Evolutionary conservation across 2,888 invertebrate species (phyloP).

Genomic region (Notodonta ziczac): DNA sequence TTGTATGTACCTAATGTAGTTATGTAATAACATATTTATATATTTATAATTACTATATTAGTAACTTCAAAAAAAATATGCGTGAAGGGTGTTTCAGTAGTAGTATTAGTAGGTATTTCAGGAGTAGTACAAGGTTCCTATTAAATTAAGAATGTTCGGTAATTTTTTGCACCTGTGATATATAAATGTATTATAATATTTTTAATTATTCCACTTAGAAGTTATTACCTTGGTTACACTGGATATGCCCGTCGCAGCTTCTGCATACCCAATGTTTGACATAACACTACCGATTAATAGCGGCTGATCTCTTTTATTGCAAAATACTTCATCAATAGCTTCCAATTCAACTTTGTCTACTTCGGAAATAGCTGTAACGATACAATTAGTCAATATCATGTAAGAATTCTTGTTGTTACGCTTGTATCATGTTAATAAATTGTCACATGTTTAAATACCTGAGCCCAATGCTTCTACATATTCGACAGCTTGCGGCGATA

Average conservation of each 20-base stretch:
- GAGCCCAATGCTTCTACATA: conserved; percentile 94
- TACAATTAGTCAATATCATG: neutral
- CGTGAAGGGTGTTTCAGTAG: no score
- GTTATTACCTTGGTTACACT: conserved; percentile 83
- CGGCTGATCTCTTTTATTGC: conserved; percentile 78
- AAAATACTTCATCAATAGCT: conserved; percentile 83
- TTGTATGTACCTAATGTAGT: no score
- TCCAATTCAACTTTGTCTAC: conserved; percentile 87
- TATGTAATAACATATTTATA: no score
- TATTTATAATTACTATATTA: no score
- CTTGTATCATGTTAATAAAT: neutral
- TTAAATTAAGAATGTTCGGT: no score
- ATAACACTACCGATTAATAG: conserved; percentile 79
- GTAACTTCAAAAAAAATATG: no score
- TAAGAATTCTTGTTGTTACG: neutral
- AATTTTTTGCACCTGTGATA: no score
- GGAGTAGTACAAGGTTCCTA: no score
- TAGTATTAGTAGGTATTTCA: no score
- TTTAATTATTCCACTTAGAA: neutral
- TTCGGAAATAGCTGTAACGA: conserved; percentile 64
- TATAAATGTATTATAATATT: no score
- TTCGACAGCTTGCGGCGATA: conserved; percentile 87
- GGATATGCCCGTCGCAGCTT: conserved; percentile 73
- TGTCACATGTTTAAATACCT: conserved; percentile 63
- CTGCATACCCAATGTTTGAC: conserved; percentile 65